These are phyloP conservation scores for Lophius piscatorius DNA, from an alignment of 2,113 vertebrate genomes.

Conservation along the genomic window DNA sequence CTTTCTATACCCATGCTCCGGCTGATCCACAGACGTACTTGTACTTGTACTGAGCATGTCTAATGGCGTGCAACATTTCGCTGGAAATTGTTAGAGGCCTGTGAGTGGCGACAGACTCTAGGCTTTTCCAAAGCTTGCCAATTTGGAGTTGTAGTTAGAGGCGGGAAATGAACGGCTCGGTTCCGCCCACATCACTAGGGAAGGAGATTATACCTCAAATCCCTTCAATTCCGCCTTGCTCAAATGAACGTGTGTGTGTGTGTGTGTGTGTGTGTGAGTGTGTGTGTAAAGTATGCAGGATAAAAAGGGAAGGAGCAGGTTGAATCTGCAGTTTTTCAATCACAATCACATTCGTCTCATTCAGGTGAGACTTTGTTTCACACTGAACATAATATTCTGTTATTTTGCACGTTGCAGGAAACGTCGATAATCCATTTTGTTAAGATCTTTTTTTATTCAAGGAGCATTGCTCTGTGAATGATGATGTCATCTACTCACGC, in stretches of 20 bases:
- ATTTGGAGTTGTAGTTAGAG: conserved; percentile 47
- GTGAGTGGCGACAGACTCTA: conserved; percentile 22
- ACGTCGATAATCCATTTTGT: no score
- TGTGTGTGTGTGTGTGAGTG: conserved; percentile 12
- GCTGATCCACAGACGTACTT: no score
- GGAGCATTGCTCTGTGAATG: no score
- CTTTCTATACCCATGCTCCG: no score
- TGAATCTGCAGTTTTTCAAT: conserved; percentile 37
- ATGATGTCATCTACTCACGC: no score
- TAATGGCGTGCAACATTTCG: conserved; percentile 38
- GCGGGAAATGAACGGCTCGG: conserved; percentile 62
- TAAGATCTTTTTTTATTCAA: no score
- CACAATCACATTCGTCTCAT: no score
- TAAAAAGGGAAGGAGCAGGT: conserved; percentile 5
- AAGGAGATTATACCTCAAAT: conserved; percentile 71
- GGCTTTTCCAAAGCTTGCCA: conserved; percentile 35
- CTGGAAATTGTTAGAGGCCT: conserved; percentile 46
- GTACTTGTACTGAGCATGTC: conserved; percentile 3
- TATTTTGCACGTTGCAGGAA: no score
- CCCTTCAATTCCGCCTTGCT: conserved; percentile 73
- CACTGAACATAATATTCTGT: no score
- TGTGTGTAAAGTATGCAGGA: no score
- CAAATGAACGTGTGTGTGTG: conserved; percentile 63
- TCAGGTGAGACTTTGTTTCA: no score
- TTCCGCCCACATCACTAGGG: conserved; percentile 52